Evolutionary conservation across 2,797 vertebrate genomes (phyloP).

Genomic region (Hypotaenidia okinawae): DNA sequence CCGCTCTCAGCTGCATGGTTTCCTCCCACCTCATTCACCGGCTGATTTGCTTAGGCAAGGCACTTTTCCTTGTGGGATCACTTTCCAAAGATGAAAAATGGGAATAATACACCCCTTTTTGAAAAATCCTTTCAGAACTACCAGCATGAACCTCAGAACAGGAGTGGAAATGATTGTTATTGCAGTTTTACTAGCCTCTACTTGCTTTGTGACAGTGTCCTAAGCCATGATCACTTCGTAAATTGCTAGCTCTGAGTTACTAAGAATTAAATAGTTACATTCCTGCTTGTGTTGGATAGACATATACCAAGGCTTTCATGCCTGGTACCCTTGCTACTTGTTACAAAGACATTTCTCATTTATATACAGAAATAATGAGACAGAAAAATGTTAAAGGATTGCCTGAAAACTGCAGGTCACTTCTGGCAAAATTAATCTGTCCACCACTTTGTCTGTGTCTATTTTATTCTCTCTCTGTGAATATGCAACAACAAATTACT

Average conservation of each 20-base stretch:
- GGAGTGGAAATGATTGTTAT: background rate
- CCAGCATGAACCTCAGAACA: background rate
- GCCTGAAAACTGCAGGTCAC: background rate
- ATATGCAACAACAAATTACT: constrained; percentile 27
- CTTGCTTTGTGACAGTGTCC: background rate
- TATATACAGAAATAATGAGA: constrained; percentile 53
- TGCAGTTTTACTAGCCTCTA: background rate
- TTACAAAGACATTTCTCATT: constrained; percentile 34
- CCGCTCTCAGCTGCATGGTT: rapidly evolving
- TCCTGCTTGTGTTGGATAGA: background rate
- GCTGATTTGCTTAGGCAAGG: background rate
- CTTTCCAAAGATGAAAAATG: background rate
- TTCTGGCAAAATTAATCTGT: constrained; percentile 32
- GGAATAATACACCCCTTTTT: background rate
- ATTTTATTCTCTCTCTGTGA: constrained; percentile 17
- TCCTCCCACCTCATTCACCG: rapidly evolving
- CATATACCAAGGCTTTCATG: background rate
- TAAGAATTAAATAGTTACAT: background rate
- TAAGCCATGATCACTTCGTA: background rate
- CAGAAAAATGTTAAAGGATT: background rate
- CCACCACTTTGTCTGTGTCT: background rate
- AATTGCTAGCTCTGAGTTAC: background rate
- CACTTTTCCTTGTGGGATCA: background rate
- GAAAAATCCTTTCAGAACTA: background rate
- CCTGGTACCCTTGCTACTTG: background rate